Conservation (phyloP, 1,140 invertebrate genomes). For the Camponotus floridanus region DNA sequence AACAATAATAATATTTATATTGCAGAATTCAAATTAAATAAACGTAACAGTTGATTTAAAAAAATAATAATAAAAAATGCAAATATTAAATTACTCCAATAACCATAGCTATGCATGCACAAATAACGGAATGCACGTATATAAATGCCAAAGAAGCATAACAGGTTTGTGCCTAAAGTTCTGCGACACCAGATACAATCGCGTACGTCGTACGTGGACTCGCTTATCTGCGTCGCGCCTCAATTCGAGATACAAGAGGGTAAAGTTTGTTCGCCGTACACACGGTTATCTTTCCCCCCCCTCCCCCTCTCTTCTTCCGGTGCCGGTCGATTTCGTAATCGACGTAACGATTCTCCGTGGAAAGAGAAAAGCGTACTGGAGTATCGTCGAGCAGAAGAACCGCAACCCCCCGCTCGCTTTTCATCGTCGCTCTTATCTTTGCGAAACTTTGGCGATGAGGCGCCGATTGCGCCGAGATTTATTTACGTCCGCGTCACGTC, state of each 20-base stretch:
- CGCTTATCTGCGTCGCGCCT: constrained; percentile 67
- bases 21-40: constrained; percentile 28
- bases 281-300: constrained; percentile 62
- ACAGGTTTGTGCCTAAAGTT: not conserved
- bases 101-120: not conserved
- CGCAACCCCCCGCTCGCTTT: constrained; percentile 18
- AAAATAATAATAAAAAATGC: not conserved
- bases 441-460: constrained; percentile 62
- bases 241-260: constrained; percentile 63
- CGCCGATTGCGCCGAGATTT: constrained; percentile 61
- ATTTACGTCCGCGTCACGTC: constrained; percentile 61
- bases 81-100: constrained; percentile 36
- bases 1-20: constrained; percentile 18
- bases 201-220: constrained; percentile 19
- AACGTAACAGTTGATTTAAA: not conserved
- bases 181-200: constrained; percentile 29
- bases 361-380: not conserved
- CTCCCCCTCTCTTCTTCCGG: not conserved
- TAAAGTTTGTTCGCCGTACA: constrained; percentile 65
- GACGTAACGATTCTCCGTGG: constrained; percentile 27
- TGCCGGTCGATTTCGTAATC: constrained; percentile 65
- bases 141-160: not conserved
- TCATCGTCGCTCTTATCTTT: constrained; percentile 56
- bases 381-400: constrained; percentile 20
- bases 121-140: not conserved